These are phyloP conservation scores for Eleginops maclovinus DNA, from an alignment of 2,113 vertebrate species.

Conservation along the genomic window DNA sequence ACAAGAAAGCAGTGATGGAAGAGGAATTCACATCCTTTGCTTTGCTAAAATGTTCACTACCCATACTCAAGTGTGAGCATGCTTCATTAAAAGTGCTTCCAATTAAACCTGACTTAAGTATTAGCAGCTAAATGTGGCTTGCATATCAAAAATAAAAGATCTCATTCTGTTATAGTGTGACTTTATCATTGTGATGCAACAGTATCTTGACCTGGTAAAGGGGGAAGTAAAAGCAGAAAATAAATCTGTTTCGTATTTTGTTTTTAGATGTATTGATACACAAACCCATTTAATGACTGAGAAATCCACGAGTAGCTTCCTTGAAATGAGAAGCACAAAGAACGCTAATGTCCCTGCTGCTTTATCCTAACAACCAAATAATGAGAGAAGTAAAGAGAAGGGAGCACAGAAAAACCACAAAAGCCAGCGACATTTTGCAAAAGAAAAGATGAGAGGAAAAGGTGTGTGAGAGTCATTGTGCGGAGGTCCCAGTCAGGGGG, in stretches of 20 bases:
- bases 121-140: too few relatives aligned
- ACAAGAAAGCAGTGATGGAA: slow-evolving; percentile 1
- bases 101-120: neutral
- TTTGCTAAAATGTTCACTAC: neutral
- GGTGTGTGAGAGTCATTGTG: slow-evolving; percentile 43
- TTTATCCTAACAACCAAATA: neutral
- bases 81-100: neutral
- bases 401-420: slow-evolving; percentile 15
- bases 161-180: neutral
- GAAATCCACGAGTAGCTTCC: too few relatives aligned
- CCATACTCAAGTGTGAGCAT: neutral
- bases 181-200: neutral
- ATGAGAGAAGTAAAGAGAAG: slow-evolving; percentile 1
- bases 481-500: slow-evolving; percentile 33
- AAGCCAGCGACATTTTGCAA: neutral
- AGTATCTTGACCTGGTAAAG: neutral
- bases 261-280: neutral
- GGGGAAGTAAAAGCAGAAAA: neutral
- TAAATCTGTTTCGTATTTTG: neutral
- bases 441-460: slow-evolving; percentile 45
- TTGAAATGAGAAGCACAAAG: neutral
- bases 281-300: neutral
- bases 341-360: neutral
- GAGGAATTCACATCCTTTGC: neutral
- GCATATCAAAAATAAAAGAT: neutral